Evolutionary conservation across 1,140 invertebrate genomes (phyloP).

Genomic region (Aricia agestis): DNA sequence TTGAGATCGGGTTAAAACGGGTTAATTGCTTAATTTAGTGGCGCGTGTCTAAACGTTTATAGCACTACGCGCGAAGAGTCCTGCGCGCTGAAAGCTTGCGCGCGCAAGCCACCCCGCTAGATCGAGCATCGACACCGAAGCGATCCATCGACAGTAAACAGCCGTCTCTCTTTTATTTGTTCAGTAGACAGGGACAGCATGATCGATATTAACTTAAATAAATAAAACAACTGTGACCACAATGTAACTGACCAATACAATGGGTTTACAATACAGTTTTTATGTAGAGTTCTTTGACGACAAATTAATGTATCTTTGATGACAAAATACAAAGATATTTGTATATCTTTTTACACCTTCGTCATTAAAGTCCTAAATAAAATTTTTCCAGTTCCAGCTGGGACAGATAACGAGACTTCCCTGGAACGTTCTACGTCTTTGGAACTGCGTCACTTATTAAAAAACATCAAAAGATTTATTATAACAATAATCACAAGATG

Average conservation of each 20-base stretch:
- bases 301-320: neutral
- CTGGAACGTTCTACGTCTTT: neutral
- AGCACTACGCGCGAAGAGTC: conserved; percentile 50
- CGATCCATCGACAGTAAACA: conserved; percentile 30
- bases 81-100: conserved; percentile 69
- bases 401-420: too few species aligned
- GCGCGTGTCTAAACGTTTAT: conserved; percentile 51
- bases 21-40: neutral
- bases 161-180: conserved; percentile 31
- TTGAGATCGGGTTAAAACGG: neutral
- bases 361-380: too few species aligned
- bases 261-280: neutral
- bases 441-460: neutral
- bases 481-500: neutral
- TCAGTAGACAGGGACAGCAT: conserved; percentile 12
- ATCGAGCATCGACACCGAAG: conserved; percentile 28
- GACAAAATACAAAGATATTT: neutral
- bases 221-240: neutral
- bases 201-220: conserved; percentile 15
- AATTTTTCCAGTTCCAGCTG: too few species aligned
- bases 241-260: conserved; percentile 18
- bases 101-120: conserved; percentile 54
- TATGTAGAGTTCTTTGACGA: neutral
- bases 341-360: neutral
- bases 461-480: neutral